Percentiles rank a stretch among this genome's conserved stretches.
phyloP scores from a whole-genome alignment of 2,797 vertebrate genomes.

The Galagoides demidoff region DNA sequence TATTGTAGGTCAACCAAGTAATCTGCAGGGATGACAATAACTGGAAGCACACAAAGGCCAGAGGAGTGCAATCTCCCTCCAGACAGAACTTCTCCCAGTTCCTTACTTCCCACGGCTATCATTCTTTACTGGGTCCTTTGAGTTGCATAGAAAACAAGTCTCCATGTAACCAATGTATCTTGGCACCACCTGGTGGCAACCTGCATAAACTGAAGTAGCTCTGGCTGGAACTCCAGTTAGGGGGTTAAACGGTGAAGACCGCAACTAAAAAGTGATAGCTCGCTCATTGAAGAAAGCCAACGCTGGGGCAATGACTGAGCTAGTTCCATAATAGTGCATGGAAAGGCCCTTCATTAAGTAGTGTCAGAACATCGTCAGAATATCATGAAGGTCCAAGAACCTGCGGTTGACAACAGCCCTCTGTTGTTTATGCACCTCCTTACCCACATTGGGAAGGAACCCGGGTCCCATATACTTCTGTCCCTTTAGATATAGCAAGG shows the following conservation, averaged over 20 bases:
- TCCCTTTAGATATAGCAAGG: background rate
- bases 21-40: conserved; percentile 43
- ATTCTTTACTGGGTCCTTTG: background rate
- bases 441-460: background rate
- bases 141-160: background rate
- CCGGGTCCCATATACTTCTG: background rate
- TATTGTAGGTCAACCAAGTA: conserved; percentile 22
- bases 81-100: background rate
- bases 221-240: background rate
- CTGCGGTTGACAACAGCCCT: background rate
- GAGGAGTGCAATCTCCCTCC: background rate
- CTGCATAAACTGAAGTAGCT: conserved; percentile 36
- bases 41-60: background rate
- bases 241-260: background rate
- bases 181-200: conserved; percentile 67
- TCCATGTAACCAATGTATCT: conserved; percentile 1
- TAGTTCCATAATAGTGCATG: background rate
- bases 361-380: background rate
- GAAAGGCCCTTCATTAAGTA: background rate
- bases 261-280: background rate
- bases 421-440: background rate
- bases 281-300: conserved; percentile 21
- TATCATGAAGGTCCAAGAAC: background rate
- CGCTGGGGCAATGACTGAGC: background rate
- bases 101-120: background rate